phyloP scores from a whole-genome alignment of 64 coral and sea anemone genomes.

The Actinia equina region DNA sequence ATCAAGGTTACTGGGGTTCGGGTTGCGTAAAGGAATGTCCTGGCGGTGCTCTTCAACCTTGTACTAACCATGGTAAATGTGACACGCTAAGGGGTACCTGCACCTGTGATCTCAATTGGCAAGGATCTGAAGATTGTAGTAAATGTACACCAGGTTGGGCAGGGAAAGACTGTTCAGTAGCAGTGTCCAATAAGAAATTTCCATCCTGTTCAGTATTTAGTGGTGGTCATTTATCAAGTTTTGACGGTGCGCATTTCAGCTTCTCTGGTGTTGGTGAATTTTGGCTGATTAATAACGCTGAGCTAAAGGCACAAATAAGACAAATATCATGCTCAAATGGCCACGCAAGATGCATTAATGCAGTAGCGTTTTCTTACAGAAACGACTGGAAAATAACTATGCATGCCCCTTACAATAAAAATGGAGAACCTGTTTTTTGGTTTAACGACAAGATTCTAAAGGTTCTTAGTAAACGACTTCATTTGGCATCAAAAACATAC shows the following conservation, averaged over 20 bases:
- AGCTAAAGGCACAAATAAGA: slow-evolving; percentile 73
- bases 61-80: slow-evolving; percentile 73
- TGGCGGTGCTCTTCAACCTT: slow-evolving; percentile 72
- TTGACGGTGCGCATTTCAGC: slow-evolving; percentile 85
- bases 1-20: slow-evolving; percentile 79
- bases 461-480: slow-evolving; percentile 36
- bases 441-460: slow-evolving; percentile 60
- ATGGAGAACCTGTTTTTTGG: slow-evolving; percentile 63
- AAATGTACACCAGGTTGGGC: slow-evolving; percentile 77
- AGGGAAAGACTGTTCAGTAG: slow-evolving; percentile 75
- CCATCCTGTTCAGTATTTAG: slow-evolving; percentile 75
- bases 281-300: slow-evolving; percentile 49
- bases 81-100: slow-evolving; percentile 53
- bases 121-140: slow-evolving; percentile 64
- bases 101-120: slow-evolving; percentile 90
- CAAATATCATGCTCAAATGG: slow-evolving; percentile 89
- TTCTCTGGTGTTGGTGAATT: slow-evolving; percentile 91
- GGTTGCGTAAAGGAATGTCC: slow-evolving; percentile 76
- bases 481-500: slow-evolving; percentile 24
- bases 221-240: slow-evolving; percentile 87
- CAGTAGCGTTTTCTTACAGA: slow-evolving; percentile 70
- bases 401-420: slow-evolving; percentile 66
- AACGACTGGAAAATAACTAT: slow-evolving; percentile 57
- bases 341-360: slow-evolving; percentile 73
- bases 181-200: slow-evolving; percentile 46